Evolutionary conservation across 2,888 invertebrate genomes (phyloP), one percentile per base, ranked within the genome.

Genomic region (Watsonalla cultraria): DNA sequence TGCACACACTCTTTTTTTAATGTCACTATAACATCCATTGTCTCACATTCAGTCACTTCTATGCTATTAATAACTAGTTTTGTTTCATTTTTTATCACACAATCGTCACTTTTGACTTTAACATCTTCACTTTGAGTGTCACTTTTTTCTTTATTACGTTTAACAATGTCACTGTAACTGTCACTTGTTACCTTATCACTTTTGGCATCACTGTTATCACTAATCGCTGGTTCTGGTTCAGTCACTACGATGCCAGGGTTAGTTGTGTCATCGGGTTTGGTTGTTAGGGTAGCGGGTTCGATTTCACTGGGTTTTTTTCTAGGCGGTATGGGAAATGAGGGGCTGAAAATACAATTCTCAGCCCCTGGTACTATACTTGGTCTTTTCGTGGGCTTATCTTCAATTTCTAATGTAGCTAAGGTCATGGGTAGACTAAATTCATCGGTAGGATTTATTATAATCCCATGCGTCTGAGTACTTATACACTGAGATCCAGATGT

Each of bases 101-200:
- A 69, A 57, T 72, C 74, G 34, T 49, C 37, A 37, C 37, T 37
- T 49, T 15, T 49, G 7, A 49, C 14, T 51, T 65, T 72, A 35
- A 81, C 59, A 39, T 68, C 68, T 68, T 80, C 79, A 64, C 65
- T 74, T 64, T 78, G 79, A 60, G 78, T 62, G 62, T 82, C 80
- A 24, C 66, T 60, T 68, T 74, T 80, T 64, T 82, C 81, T 62
- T 67, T 70, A 60, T 55, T 57, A 56, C 72, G 70, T 66, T 70
- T 78, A n/a, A 72, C 60, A 54, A 72, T 66, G 52, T 74, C 73
- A 70, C 71, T 76, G 58, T 74, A 73, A 15, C 53, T 61, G 52
- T 64, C 65, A 66, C 58, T 59, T 59, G 50, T 49, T 50, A 52
- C 54, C 57, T 56, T 57, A 51, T 49, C 56, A 56, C 52, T 54